Percentiles rank a stretch among this genome's conserved stretches.
Evolutionary conservation across 2,888 invertebrate species (phyloP).

Genomic region (Dorcus hopei): DNA sequence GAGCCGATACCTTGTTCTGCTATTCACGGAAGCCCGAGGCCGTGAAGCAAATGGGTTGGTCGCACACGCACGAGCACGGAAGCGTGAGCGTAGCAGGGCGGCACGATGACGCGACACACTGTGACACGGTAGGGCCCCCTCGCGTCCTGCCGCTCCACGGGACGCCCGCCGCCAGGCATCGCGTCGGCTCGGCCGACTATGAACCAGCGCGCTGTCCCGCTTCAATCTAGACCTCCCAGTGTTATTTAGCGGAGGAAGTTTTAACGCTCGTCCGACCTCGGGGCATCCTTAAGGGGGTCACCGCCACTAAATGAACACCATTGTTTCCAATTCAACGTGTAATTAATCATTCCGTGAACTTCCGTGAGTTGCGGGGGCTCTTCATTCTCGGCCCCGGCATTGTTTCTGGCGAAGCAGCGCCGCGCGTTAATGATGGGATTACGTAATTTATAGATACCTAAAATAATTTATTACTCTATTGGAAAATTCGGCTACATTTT

Average conservation of each 20-base stretch:
- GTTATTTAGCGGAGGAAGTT: slow-evolving; percentile 18
- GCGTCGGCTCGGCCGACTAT: slow-evolving; percentile 3
- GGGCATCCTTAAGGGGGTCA: slow-evolving; percentile 8
- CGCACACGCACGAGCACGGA: slow-evolving; percentile 21
- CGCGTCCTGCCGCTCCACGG: slow-evolving; percentile 31
- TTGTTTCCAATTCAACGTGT: slow-evolving; percentile 15
- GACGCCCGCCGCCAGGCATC: slow-evolving; percentile 9
- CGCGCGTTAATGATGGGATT: too few relatives aligned
- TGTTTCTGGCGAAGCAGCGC: background rate
- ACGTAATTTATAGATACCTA: too few relatives aligned
- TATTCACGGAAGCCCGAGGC: slow-evolving; percentile 20
- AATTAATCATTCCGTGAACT: slow-evolving; percentile 12
- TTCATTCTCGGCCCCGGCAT: background rate
- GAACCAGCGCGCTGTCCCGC: slow-evolving; percentile 2
- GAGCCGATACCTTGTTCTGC: slow-evolving; percentile 17
- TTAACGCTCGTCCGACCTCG: slow-evolving; percentile 9
- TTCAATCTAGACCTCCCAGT: slow-evolving; percentile 20
- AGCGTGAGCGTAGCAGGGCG: slow-evolving; percentile 23
- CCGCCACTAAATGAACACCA: slow-evolving; percentile 20
- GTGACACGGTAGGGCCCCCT: slow-evolving; percentile 28
- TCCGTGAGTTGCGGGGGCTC: background rate
- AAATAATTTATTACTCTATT: too few relatives aligned
- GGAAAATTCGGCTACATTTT: background rate
- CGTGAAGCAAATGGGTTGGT: slow-evolving; percentile 2
- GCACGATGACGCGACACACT: slow-evolving; percentile 20